Conservation (phyloP, 2,888 invertebrate genomes). For the Cheiracanthium punctorium region DNA sequence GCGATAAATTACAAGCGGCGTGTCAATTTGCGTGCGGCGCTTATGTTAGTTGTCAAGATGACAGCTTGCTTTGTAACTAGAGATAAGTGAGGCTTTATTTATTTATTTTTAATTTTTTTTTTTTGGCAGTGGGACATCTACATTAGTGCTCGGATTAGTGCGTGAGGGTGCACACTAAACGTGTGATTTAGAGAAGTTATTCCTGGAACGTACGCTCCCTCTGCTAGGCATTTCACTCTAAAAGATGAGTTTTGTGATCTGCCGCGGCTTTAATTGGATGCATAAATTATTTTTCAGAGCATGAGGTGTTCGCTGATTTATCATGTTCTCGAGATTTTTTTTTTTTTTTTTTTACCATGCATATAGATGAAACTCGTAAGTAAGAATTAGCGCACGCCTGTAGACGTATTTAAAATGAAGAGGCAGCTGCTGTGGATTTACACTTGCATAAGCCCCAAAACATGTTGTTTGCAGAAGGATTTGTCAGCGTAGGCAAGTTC, state of each 20-base stretch:
- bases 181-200: slow-evolving; percentile 54
- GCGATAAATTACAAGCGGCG: slow-evolving; percentile 44
- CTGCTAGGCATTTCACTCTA: not conserved
- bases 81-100: slow-evolving; percentile 40
- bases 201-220: slow-evolving; percentile 23
- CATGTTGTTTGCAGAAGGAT: no score
- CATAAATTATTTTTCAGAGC: not conserved
- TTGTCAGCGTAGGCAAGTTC: no score
- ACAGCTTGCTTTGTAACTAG: slow-evolving; percentile 57
- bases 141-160: slow-evolving; percentile 43
- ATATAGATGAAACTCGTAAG: no score
- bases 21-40: slow-evolving; percentile 57
- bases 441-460: no score
- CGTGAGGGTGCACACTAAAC: slow-evolving; percentile 42
- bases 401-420: no score
- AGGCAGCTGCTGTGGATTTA: no score
- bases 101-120: slow-evolving; percentile 15
- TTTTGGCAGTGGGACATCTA: slow-evolving; percentile 40
- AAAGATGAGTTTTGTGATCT: not conserved
- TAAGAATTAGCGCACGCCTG: no score
- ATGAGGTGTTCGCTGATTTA: not conserved
- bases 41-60: slow-evolving; percentile 61
- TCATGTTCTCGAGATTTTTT: no score
- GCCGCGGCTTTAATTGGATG: not conserved
- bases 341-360: no score